Conservation (phyloP, 2,888 invertebrate species). For the Mactromeris polynyma region DNA sequence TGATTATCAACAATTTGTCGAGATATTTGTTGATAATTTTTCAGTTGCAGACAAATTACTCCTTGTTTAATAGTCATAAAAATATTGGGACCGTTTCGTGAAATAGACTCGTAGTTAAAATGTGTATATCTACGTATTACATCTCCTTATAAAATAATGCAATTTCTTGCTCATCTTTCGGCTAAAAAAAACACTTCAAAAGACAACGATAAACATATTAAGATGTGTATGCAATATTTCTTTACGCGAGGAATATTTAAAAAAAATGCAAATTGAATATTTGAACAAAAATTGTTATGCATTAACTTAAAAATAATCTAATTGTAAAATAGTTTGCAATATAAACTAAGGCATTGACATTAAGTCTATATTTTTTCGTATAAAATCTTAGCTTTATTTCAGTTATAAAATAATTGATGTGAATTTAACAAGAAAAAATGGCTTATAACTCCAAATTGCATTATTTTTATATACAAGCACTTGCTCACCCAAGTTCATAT, state of each 20-base stretch:
- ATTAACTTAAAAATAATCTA: too few relatives aligned
- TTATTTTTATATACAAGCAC: slow-evolving; percentile 6
- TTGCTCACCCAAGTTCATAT: not conserved
- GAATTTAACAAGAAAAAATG: too few relatives aligned
- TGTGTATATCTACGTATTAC: not conserved
- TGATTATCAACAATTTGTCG: slow-evolving; percentile 43
- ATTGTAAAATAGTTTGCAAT: not conserved
- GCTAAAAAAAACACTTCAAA: too few relatives aligned
- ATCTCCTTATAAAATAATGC: not conserved
- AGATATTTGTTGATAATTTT: slow-evolving; percentile 30
- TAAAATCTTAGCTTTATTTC: too few relatives aligned
- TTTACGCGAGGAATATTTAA: too few relatives aligned
- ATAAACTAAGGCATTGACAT: not conserved
- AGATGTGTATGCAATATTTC: too few relatives aligned
- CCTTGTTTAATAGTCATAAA: slow-evolving; percentile 3
- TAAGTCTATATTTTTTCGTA: not conserved
- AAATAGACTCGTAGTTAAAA: not conserved
- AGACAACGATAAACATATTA: too few relatives aligned
- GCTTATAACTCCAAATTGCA: not conserved
- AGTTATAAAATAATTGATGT: too few relatives aligned
- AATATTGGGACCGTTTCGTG: not conserved
- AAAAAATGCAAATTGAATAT: too few relatives aligned
- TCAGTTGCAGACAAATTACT: not conserved
- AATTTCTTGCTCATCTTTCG: not conserved
- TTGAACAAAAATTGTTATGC: too few relatives aligned